Percentiles rank a stretch among this genome's conserved stretches.
These are phyloP conservation scores for Cerastis leucographa DNA, from an alignment of 2,888 invertebrate genomes.

Conservation along the genomic window DNA sequence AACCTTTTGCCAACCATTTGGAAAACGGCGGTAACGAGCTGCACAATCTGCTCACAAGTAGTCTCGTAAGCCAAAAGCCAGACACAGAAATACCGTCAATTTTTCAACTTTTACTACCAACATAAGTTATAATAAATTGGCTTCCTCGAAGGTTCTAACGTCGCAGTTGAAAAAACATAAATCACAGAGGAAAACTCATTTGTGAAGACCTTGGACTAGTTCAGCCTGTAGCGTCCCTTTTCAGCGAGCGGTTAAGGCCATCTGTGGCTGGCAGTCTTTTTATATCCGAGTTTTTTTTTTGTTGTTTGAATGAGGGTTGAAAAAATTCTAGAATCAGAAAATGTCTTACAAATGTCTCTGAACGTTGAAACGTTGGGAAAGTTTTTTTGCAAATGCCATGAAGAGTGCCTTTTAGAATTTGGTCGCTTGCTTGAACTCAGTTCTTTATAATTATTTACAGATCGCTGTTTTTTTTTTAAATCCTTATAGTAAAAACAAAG, in stretches of 20 bases:
- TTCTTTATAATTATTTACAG: neutral
- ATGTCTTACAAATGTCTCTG: constrained; percentile 1
- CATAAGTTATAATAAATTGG: constrained; percentile 49
- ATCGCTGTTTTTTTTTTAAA: neutral
- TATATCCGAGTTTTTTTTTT: constrained; percentile 19
- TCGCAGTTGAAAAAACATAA: constrained; percentile 56
- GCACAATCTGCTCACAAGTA: constrained; percentile 1
- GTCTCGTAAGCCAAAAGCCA: neutral
- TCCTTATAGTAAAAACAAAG: no score
- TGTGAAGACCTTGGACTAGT: constrained; percentile 59
- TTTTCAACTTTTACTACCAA: constrained; percentile 29
- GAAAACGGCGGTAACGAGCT: constrained; percentile 3
- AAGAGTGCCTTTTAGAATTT: neutral
- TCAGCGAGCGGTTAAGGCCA: constrained; percentile 49
- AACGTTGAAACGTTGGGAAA: neutral
- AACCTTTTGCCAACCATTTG: neutral
- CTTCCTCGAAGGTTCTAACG: constrained; percentile 23
- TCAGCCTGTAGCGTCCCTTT: constrained; percentile 31
- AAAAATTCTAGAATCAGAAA: constrained; percentile 6
- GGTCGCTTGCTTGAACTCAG: neutral
- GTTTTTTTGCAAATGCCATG: neutral
- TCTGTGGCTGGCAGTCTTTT: constrained; percentile 27
- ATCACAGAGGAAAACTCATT: constrained; percentile 58
- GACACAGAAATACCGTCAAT: constrained; percentile 30
- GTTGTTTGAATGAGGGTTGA: constrained; percentile 2